Percentiles rank a stretch among this genome's conserved stretches.
phyloP scores from a whole-genome alignment of 1,140 invertebrate genomes.

The Trichomalopsis sarcophagae region DNA sequence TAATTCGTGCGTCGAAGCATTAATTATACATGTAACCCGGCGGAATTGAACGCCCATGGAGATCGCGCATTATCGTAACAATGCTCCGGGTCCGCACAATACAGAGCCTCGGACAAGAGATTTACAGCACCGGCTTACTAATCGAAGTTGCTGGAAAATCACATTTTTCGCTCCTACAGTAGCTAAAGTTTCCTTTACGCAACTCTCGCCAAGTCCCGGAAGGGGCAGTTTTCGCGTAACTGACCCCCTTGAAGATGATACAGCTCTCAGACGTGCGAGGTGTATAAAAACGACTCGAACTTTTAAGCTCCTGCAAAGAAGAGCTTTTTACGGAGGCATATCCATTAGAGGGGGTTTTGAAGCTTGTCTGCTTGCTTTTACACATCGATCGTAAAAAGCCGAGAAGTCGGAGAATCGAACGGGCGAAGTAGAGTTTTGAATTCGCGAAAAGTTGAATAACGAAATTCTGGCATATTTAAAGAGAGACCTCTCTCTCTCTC shows the following conservation, averaged over 20 bases:
- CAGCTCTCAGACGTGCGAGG: no score
- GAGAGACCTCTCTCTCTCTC: not conserved
- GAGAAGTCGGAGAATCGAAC: not conserved
- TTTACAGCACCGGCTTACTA: not conserved
- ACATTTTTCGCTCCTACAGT: not conserved
- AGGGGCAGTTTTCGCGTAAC: no score
- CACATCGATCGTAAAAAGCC: not conserved
- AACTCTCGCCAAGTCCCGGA: not conserved
- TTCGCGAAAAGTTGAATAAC: not conserved
- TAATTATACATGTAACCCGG: not conserved
- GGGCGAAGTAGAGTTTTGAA: not conserved
- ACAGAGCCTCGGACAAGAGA: not conserved
- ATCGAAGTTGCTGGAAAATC: not conserved
- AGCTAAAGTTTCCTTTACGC: not conserved
- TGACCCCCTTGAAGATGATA: no score
- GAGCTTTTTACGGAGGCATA: no score
- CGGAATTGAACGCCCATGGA: not conserved
- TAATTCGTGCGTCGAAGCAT: not conserved
- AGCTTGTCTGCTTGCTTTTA: not conserved
- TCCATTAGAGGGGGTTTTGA: no score
- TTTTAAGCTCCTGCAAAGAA: no score
- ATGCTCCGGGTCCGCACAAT: not conserved
- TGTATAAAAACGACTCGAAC: not conserved
- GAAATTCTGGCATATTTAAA: not conserved
- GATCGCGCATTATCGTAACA: conserved; percentile 1